Evolutionary conservation across 2,797 vertebrate species (phyloP).

Genomic region (Botia almorhae): DNA sequence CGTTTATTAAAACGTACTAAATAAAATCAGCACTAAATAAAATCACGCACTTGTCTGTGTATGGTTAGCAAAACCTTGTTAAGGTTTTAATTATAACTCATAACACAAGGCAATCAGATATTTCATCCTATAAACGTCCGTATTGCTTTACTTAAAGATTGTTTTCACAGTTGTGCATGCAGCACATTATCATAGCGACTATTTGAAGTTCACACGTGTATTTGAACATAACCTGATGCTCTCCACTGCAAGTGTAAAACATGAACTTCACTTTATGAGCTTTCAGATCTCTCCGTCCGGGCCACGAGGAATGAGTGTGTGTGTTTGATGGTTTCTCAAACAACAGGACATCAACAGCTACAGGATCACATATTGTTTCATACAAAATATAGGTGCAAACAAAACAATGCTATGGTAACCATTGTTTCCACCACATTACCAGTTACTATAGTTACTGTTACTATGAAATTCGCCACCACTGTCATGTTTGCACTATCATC

Average conservation of each 20-base stretch:
- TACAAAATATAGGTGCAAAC: too few species aligned
- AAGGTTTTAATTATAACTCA: constrained; percentile 11
- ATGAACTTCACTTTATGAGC: too few species aligned
- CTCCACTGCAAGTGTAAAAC: constrained; percentile 8
- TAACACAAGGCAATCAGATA: neutral
- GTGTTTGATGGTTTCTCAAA: too few species aligned
- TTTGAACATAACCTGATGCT: constrained; percentile 13
- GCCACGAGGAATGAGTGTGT: too few species aligned
- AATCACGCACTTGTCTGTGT: neutral
- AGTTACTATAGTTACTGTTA: too few species aligned
- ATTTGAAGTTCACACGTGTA: constrained; percentile 19
- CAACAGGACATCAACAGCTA: too few species aligned
- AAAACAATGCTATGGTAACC: too few species aligned
- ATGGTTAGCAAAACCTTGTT: neutral
- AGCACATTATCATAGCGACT: neutral
- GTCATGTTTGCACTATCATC: too few species aligned
- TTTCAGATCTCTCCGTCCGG: too few species aligned
- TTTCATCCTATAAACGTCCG: neutral
- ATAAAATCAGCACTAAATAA: neutral
- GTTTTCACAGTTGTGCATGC: constrained; percentile 4
- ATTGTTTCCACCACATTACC: too few species aligned
- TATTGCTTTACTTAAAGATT: neutral
- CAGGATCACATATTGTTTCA: too few species aligned
- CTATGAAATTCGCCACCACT: too few species aligned
- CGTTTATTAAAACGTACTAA: neutral